These are phyloP conservation scores for Papilio gigon DNA, from an alignment of 2,888 invertebrate species.

Conservation along the genomic window DNA sequence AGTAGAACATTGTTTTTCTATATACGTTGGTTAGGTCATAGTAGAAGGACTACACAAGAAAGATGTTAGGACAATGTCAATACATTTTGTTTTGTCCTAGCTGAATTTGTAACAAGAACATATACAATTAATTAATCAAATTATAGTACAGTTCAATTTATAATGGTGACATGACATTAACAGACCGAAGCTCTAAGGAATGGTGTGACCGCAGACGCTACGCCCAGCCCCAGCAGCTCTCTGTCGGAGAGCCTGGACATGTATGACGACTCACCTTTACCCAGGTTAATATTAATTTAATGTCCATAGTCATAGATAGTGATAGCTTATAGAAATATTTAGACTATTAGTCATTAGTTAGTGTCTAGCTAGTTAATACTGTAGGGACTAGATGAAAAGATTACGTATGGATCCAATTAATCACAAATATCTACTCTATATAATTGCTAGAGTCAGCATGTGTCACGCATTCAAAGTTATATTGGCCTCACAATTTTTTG, in stretches of 20 bases:
- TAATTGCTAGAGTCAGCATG: not conserved
- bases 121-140: not conserved
- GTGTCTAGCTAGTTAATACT: conserved; percentile 10
- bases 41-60: not conserved
- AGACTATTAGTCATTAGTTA: conserved; percentile 42
- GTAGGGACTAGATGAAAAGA: conserved; percentile 56
- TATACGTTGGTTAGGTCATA: not conserved
- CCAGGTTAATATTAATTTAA: conserved; percentile 79
- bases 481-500: not conserved
- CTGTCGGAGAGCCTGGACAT: conserved; percentile 94
- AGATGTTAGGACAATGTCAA: not conserved
- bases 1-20: not conserved
- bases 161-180: conserved; percentile 39
- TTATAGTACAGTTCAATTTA: not conserved
- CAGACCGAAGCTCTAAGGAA: conserved; percentile 81
- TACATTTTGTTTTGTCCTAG: not conserved
- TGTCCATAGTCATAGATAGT: conserved; percentile 19
- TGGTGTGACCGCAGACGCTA: conserved; percentile 87
- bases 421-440: not conserved
- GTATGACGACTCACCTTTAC: conserved; percentile 94
- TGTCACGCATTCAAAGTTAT: not conserved
- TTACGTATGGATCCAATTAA: conserved; percentile 49
- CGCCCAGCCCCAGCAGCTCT: conserved; percentile 94
- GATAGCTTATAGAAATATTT: conserved; percentile 40
- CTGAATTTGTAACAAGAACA: not conserved